These are phyloP conservation scores for Glossophaga mutica DNA, from an alignment of 2,797 vertebrate species.

Conservation along the genomic window DNA sequence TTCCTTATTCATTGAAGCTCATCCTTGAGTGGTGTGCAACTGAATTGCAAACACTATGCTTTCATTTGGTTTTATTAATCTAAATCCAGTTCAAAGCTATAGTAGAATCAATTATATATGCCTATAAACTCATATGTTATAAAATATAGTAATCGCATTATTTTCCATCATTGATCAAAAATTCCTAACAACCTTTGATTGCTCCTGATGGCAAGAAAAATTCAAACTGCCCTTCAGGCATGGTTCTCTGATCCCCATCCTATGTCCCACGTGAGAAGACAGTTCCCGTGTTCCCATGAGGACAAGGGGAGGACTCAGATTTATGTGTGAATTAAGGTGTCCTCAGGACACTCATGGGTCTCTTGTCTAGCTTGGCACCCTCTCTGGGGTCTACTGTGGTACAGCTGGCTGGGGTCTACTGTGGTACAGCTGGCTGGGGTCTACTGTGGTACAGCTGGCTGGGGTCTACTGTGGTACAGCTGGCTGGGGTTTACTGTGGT, in stretches of 20 bases:
- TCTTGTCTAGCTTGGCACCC: background rate
- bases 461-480: fast-evolving
- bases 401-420: background rate
- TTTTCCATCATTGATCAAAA: background rate
- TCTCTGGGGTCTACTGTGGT: fast-evolving
- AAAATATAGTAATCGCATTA: background rate
- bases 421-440: background rate
- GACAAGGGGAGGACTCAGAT: fast-evolving
- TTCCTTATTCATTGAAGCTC: background rate
- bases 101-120: background rate
- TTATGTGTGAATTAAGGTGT: background rate
- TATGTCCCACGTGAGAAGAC: background rate
- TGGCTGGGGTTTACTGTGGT: fast-evolving
- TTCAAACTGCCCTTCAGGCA: background rate
- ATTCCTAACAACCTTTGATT: background rate
- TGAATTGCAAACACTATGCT: background rate
- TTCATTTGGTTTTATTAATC: background rate
- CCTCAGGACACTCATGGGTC: background rate
- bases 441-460: fast-evolving
- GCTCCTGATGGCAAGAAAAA: background rate
- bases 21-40: background rate
- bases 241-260: background rate
- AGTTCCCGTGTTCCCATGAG: background rate
- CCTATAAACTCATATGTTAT: background rate
- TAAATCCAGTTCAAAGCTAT: background rate